Conservation (phyloP, 2,113 vertebrate species). For the Hyla sarda region DNA sequence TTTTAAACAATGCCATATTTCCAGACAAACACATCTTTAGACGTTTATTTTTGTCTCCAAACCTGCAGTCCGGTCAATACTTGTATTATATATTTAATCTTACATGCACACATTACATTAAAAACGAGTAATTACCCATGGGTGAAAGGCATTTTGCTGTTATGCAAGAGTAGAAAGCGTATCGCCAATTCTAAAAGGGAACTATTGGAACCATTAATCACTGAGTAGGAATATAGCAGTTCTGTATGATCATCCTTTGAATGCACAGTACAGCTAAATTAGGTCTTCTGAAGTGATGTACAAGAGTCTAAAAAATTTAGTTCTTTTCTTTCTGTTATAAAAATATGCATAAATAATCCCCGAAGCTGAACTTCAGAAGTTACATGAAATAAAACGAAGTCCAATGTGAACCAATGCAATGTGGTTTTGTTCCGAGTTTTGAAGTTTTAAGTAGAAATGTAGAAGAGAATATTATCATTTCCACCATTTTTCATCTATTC, state of each 20-base stretch:
- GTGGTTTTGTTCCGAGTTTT: background rate
- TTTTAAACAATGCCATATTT: slow-evolving; percentile 45
- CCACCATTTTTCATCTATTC: background rate
- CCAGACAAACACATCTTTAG: slow-evolving; percentile 13
- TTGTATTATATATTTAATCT: slow-evolving; percentile 60
- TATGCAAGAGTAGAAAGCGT: slow-evolving; percentile 60
- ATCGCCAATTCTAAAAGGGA: slow-evolving; percentile 59
- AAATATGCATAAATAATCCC: slow-evolving; percentile 38
- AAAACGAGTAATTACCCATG: slow-evolving; percentile 61
- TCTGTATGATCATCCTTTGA: slow-evolving; percentile 22
- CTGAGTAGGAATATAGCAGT: slow-evolving; percentile 58
- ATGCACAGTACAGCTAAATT: slow-evolving; percentile 30
- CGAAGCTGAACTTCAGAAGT: slow-evolving; percentile 39
- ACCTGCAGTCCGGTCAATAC: slow-evolving; percentile 59
- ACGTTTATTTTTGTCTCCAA: slow-evolving; percentile 58
- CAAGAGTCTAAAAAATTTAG: slow-evolving; percentile 31
- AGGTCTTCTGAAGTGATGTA: slow-evolving; percentile 45
- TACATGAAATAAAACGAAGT: slow-evolving; percentile 38
- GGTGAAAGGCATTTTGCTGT: slow-evolving; percentile 60
- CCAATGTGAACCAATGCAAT: background rate
- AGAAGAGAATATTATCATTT: background rate
- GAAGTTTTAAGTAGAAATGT: background rate
- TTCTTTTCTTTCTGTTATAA: slow-evolving; percentile 28
- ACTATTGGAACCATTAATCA: slow-evolving; percentile 61
- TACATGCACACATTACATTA: slow-evolving; percentile 60